Conservation (phyloP, 2,888 invertebrate genomes). For the Himalopsyche kuldschensis region DNA sequence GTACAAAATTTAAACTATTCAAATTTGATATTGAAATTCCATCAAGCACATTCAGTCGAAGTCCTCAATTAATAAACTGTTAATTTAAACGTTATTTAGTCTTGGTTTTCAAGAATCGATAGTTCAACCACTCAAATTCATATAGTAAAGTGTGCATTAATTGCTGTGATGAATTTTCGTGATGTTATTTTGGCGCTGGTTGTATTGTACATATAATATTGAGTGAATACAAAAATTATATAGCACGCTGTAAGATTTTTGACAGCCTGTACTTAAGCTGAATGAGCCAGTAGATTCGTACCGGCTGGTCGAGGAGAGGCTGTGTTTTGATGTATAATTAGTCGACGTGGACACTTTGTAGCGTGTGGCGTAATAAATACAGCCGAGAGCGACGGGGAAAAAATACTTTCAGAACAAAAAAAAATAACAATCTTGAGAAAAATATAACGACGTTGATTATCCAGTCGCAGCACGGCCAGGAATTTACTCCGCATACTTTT, state of each 20-base stretch:
- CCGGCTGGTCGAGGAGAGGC: conserved; percentile 11
- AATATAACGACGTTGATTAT: neutral
- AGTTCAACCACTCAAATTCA: too few species aligned
- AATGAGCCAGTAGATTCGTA: neutral
- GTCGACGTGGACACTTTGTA: conserved; percentile 24
- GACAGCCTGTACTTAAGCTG: neutral
- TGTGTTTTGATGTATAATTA: conserved; percentile 27
- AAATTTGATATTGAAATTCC: too few species aligned
- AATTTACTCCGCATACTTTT: neutral
- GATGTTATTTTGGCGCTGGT: too few species aligned
- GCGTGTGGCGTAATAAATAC: conserved; percentile 10
- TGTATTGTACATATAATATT: too few species aligned
- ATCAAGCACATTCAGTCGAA: too few species aligned
- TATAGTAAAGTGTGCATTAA: too few species aligned
- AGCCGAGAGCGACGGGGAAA: neutral
- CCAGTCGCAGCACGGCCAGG: neutral
- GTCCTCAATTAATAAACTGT: too few species aligned
- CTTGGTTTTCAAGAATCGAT: too few species aligned
- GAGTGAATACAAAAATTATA: too few species aligned
- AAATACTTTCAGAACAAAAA: neutral
- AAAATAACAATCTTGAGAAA: neutral
- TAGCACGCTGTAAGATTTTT: neutral
- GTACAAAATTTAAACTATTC: too few species aligned
- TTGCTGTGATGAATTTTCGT: too few species aligned
- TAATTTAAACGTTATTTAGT: too few species aligned